These are phyloP conservation scores for Tribolium castaneum DNA, from an alignment of 1,140 invertebrate genomes.

Conservation along the genomic window DNA sequence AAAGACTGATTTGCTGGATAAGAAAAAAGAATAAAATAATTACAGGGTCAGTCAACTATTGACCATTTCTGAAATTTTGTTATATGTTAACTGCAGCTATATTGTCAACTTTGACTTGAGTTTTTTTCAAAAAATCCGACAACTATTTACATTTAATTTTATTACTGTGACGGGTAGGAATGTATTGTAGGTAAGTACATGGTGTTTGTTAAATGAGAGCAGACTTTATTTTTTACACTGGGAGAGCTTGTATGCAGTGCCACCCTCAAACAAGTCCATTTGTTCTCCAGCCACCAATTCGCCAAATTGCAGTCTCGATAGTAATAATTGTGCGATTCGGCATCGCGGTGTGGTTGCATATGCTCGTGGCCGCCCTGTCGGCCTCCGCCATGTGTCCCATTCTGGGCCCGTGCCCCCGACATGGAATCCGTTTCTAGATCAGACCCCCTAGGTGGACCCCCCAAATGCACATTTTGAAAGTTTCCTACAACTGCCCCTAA, in stretches of 20 bases:
- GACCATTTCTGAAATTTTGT: too few relatives aligned
- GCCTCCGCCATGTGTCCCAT: conserved; percentile 3
- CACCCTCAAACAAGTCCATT: background rate
- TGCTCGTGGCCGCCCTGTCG: background rate
- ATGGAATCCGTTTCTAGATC: conserved; percentile 20
- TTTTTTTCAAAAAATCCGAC: too few relatives aligned
- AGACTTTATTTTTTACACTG: background rate
- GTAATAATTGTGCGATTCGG: background rate
- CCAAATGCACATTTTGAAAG: conserved; percentile 26
- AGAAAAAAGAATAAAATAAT: too few relatives aligned
- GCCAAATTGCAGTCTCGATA: conserved; percentile 16
- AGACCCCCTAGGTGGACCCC: conserved; percentile 34
- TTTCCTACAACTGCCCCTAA: conserved; percentile 27
- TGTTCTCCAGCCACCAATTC: background rate
- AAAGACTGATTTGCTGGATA: too few relatives aligned
- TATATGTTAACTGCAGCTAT: too few relatives aligned
- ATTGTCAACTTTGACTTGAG: too few relatives aligned
- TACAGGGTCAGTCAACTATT: too few relatives aligned
- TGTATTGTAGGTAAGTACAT: too few relatives aligned
- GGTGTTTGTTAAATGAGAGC: background rate
- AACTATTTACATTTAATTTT: too few relatives aligned
- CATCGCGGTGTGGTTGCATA: conserved; percentile 13
- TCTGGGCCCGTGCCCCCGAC: conserved; percentile 34
- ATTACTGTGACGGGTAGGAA: too few relatives aligned
- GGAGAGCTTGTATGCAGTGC: background rate